A percentile compares a stretch with the other conserved stretches of the same genome.
These are phyloP conservation scores for Chalcis sispes DNA, from an alignment of 2,888 invertebrate species.

Conservation along the genomic window DNA sequence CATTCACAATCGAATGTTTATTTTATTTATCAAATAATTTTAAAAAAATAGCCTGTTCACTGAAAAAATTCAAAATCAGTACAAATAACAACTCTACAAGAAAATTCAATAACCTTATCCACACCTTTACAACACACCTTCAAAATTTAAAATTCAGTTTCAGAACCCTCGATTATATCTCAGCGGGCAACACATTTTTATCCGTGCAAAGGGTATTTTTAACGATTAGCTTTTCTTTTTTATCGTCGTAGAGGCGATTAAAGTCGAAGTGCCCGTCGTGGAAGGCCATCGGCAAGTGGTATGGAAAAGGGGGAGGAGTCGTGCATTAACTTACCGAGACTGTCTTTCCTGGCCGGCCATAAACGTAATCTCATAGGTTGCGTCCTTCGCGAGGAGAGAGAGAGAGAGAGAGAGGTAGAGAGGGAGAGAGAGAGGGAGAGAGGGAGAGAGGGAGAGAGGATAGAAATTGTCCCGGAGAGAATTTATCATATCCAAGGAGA, in stretches of 20 bases:
- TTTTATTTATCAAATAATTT: too few species aligned
- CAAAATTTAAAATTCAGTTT: neutral
- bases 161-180: neutral
- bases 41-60: too few species aligned
- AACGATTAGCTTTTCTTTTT: constrained; percentile 46
- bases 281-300: constrained; percentile 14
- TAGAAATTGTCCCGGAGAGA: constrained; percentile 32
- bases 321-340: neutral
- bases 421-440: too few species aligned
- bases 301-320: too few species aligned
- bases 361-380: constrained; percentile 47
- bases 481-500: constrained; percentile 26
- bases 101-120: too few species aligned
- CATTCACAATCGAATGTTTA: too few species aligned
- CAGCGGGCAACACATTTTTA: too few species aligned
- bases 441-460: too few species aligned
- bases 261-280: constrained; percentile 24
- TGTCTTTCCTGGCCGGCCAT: neutral
- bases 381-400: neutral
- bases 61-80: too few species aligned
- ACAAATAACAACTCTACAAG: too few species aligned
- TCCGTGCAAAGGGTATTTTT: constrained; percentile 33
- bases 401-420: neutral
- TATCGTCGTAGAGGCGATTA: constrained; percentile 41
- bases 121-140: too few species aligned